Percentiles rank a stretch among this genome's conserved stretches.
Evolutionary conservation across 2,113 vertebrate species (phyloP).

Genomic region (Anser brachyrhynchus): DNA sequence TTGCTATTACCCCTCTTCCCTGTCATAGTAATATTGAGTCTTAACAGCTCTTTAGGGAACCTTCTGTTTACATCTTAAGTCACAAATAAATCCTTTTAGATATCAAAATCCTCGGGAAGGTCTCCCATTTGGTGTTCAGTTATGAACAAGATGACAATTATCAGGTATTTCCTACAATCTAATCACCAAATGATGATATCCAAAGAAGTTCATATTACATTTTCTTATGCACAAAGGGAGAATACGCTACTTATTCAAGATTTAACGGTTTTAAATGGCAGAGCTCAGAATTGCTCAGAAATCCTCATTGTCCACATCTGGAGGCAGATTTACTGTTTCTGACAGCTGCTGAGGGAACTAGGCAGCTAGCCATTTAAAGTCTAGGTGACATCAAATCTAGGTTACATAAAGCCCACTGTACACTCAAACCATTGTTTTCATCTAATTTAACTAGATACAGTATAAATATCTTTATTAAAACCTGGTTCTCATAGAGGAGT

Average conservation of each 20-base stretch:
- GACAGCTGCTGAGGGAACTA: not conserved
- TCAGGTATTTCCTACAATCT: not conserved
- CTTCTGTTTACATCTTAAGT: not conserved
- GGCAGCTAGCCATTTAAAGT: not conserved
- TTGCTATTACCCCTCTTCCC: not conserved
- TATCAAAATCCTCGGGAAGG: not conserved
- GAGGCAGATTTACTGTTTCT: not conserved
- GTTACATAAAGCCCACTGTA: not conserved
- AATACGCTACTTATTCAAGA: not conserved
- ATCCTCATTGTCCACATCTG: not conserved
- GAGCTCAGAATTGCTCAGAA: not conserved
- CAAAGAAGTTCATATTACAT: not conserved
- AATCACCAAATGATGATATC: not conserved
- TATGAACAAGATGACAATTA: not conserved
- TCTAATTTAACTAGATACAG: not conserved
- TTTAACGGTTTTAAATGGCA: not conserved
- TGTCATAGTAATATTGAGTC: not conserved
- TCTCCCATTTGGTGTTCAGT: not conserved
- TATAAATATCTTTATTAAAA: not conserved
- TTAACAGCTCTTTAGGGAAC: not conserved
- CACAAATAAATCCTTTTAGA: not conserved
- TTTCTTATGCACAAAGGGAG: not conserved
- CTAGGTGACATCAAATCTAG: not conserved
- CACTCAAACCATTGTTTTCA: not conserved
- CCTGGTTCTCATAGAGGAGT: not conserved